Conservation (phyloP, 1,140 invertebrate species). For the Leptestheria dahalacensis region DNA sequence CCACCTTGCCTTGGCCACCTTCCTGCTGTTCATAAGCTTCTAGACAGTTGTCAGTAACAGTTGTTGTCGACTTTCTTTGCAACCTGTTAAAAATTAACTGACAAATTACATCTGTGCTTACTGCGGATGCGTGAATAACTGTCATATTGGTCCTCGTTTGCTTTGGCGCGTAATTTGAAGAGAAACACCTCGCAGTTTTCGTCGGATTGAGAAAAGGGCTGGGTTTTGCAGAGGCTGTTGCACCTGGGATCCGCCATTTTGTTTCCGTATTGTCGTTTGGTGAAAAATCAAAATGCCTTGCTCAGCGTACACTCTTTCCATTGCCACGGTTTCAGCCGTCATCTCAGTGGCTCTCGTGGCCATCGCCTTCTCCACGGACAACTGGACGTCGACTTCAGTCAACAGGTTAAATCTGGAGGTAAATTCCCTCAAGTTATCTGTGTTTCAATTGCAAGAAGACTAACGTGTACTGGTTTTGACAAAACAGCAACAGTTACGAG, state of each 20-base stretch:
- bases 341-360: slow-evolving; percentile 30
- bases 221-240: neutral
- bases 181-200: neutral
- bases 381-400: slow-evolving; percentile 31
- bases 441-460: too few species aligned
- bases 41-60: neutral
- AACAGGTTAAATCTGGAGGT: slow-evolving; percentile 26
- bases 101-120: too few species aligned
- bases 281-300: slow-evolving; percentile 25
- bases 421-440: slow-evolving; percentile 6
- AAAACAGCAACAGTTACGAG: neutral
- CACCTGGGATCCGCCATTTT: neutral
- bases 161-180: neutral
- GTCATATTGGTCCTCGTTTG: too few species aligned
- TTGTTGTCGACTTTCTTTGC: too few species aligned
- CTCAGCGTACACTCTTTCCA: slow-evolving; percentile 31
- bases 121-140: too few species aligned
- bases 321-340: slow-evolving; percentile 31
- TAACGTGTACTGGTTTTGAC: neutral
- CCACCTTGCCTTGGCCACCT: neutral
- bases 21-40: neutral
- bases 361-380: slow-evolving; percentile 32
- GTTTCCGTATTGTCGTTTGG: neutral
- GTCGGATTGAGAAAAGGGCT: neutral
- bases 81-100: too few species aligned